These are phyloP conservation scores for Mongoloraphidia duomilia DNA, from an alignment of 2,888 invertebrate genomes.

Conservation along the genomic window DNA sequence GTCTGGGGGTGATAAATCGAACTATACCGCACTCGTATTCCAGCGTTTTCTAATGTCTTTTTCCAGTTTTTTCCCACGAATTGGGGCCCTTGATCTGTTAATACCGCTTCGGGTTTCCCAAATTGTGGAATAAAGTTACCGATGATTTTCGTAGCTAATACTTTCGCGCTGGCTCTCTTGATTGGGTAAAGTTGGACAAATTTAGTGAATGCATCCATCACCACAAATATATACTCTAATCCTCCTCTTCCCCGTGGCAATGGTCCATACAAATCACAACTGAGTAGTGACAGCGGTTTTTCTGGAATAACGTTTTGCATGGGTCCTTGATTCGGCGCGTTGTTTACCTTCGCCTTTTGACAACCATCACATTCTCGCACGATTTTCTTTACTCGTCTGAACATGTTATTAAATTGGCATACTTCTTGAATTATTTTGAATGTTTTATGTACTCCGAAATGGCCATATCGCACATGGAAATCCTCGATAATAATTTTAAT, in stretches of 20 bases:
- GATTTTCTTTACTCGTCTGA: background rate
- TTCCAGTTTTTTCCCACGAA: slow-evolving; percentile 13
- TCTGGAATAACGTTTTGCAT: slow-evolving; percentile 7
- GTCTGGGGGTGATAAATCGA: slow-evolving; percentile 15
- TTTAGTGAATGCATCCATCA: slow-evolving; percentile 16
- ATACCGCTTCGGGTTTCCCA: background rate
- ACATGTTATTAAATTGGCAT: slow-evolving; percentile 2
- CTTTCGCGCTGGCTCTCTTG: slow-evolving; percentile 11
- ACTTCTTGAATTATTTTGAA: background rate
- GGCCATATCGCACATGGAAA: too few species aligned
- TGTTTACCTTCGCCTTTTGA: slow-evolving; percentile 9
- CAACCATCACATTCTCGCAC: slow-evolving; percentile 11
- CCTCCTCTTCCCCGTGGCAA: slow-evolving; percentile 11
- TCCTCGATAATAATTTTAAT: too few species aligned
- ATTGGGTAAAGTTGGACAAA: slow-evolving; percentile 15
- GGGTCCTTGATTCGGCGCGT: background rate
- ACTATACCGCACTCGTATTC: slow-evolving; percentile 7
- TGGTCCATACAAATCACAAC: slow-evolving; percentile 14
- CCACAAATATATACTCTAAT: slow-evolving; percentile 15
- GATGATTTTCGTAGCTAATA: slow-evolving; percentile 7
- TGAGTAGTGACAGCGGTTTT: slow-evolving; percentile 11
- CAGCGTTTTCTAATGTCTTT: background rate
- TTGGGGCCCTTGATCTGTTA: slow-evolving; percentile 15
- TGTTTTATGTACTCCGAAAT: slow-evolving; percentile 8
- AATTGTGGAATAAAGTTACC: slow-evolving; percentile 9